Percentiles rank a stretch among this genome's conserved stretches.
Conservation (phyloP, 1,140 invertebrate species). For the Atta cephalotes region DNA sequence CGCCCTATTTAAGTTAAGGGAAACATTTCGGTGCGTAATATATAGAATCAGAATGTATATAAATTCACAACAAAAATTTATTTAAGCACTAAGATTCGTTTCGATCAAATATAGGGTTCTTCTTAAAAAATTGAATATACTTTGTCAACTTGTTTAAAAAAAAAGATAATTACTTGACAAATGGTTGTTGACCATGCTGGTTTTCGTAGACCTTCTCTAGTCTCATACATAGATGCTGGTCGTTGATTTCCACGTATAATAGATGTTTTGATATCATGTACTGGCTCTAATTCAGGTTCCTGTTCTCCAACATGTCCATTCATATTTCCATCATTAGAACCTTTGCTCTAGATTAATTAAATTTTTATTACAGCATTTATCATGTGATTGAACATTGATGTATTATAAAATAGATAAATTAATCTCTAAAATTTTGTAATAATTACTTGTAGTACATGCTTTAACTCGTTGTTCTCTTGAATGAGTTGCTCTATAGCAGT, state of each 20-base stretch:
- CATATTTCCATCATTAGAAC: slow-evolving; percentile 75
- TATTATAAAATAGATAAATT: slow-evolving; percentile 10
- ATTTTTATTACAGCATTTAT: slow-evolving; percentile 33
- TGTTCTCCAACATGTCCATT: slow-evolving; percentile 82
- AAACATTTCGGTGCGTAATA: too few relatives aligned
- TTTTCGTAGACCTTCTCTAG: slow-evolving; percentile 90
- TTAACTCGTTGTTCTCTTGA: slow-evolving; percentile 90
- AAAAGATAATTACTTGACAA: slow-evolving; percentile 87
- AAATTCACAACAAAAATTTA: too few relatives aligned
- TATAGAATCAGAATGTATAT: too few relatives aligned
- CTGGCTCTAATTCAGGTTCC: slow-evolving; percentile 81
- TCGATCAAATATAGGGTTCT: too few relatives aligned
- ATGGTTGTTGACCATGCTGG: slow-evolving; percentile 88
- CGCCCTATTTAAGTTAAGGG: too few relatives aligned
- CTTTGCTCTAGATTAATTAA: slow-evolving; percentile 54
- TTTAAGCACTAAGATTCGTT: too few relatives aligned
- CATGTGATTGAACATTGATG: not conserved
- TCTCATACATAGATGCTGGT: slow-evolving; percentile 95
- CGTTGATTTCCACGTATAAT: slow-evolving; percentile 87
- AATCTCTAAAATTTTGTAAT: not conserved
- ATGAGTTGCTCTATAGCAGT: slow-evolving; percentile 89
- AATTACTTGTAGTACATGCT: slow-evolving; percentile 84
- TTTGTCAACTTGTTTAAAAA: not conserved
- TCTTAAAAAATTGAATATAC: not conserved
- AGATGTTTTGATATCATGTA: slow-evolving; percentile 81